These are phyloP conservation scores for Ifrita kowaldi DNA, from an alignment of 2,113 vertebrate genomes.

Conservation along the genomic window DNA sequence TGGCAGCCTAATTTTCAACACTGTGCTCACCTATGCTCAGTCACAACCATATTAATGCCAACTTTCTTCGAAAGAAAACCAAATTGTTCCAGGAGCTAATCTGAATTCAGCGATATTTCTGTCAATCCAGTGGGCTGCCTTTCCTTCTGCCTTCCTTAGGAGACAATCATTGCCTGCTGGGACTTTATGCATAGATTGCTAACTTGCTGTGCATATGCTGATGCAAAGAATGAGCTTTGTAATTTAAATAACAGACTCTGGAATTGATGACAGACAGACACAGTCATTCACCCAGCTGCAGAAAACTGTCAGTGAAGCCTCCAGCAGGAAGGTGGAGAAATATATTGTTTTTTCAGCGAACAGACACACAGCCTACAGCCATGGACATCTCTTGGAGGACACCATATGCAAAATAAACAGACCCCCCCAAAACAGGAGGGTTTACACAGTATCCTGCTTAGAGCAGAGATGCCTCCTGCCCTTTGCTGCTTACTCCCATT, in stretches of 20 bases:
- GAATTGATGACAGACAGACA: conserved; percentile 28
- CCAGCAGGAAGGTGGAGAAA: background rate
- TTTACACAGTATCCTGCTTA: background rate
- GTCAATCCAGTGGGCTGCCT: conserved; percentile 21
- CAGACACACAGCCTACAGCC: background rate
- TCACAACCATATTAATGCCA: background rate
- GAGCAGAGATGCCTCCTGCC: background rate
- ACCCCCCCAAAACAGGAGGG: background rate
- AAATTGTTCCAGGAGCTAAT: background rate
- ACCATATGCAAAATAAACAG: background rate
- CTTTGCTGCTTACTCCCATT: background rate
- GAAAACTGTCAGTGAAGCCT: background rate
- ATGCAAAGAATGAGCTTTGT: conserved; percentile 43
- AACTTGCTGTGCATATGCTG: conserved; percentile 33
- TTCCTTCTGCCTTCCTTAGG: conserved; percentile 34
- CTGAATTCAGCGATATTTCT: background rate
- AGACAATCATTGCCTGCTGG: conserved; percentile 59
- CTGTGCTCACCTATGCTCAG: background rate
- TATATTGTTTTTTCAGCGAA: background rate
- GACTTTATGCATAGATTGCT: conserved; percentile 61
- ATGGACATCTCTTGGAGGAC: background rate
- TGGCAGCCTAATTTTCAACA: conserved; percentile 21
- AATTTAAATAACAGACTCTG: conserved; percentile 58
- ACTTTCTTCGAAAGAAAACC: conserved; percentile 2
- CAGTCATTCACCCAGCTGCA: background rate